These are phyloP conservation scores for Hippopotamus amphibius DNA, from an alignment of 2,113 vertebrate species.

Conservation along the genomic window DNA sequence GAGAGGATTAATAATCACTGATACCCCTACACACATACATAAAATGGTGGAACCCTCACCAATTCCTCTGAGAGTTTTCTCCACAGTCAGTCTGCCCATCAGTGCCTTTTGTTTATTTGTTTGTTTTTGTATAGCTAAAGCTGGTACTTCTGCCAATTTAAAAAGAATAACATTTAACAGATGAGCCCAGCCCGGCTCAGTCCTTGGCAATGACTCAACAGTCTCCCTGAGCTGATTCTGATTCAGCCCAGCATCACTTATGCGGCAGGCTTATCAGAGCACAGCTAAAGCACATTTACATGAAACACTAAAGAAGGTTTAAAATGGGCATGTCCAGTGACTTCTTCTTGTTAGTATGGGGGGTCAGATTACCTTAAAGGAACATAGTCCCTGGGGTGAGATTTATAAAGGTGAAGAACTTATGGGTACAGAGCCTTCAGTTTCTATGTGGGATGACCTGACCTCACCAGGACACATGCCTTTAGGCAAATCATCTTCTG, in stretches of 20 bases:
- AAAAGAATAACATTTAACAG: background rate
- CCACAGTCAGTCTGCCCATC: background rate
- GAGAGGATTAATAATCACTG: background rate
- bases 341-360: background rate
- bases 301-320: background rate
- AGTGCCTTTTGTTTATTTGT: background rate
- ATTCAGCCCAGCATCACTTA: background rate
- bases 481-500: background rate
- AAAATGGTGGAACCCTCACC: background rate
- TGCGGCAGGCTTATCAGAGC: background rate
- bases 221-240: background rate
- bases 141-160: background rate
- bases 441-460: background rate
- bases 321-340: background rate
- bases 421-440: background rate
- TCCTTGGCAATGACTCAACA: background rate
- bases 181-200: background rate
- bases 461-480: background rate
- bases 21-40: fast-evolving
- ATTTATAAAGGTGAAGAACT: background rate
- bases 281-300: background rate
- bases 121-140: background rate
- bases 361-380: background rate
- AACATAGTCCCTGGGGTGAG: background rate
- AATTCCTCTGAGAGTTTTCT: background rate